Percentiles rank a stretch among this genome's conserved stretches.
Conservation (phyloP, 2,113 vertebrate species). For the Festucalex cinctus region DNA sequence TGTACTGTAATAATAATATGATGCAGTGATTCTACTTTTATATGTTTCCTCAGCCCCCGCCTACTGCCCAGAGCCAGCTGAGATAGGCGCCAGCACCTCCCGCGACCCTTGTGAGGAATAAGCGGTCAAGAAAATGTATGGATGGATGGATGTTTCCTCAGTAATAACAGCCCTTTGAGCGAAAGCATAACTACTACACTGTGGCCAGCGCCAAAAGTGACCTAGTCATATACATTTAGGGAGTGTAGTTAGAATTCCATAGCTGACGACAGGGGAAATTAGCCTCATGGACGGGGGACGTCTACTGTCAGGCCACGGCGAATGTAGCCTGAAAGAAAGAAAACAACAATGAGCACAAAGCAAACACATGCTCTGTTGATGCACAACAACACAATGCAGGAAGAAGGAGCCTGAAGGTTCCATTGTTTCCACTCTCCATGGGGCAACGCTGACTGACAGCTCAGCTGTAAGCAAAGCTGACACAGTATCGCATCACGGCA, state of each 20-base stretch:
- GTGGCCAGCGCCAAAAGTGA: not conserved
- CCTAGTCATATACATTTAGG: not conserved
- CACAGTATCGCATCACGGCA: slow-evolving; percentile 46
- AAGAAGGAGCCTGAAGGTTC: slow-evolving; percentile 47
- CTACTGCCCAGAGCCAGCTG: too few relatives aligned
- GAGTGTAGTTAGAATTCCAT: slow-evolving; percentile 24
- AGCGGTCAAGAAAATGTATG: too few relatives aligned
- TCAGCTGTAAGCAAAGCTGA: slow-evolving; percentile 61
- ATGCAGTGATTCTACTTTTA: not conserved
- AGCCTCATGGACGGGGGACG: slow-evolving; percentile 29
- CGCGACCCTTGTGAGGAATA: too few relatives aligned
- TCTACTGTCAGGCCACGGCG: slow-evolving; percentile 32
- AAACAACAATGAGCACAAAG: slow-evolving; percentile 39
- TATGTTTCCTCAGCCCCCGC: not conserved
- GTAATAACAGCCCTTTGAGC: not conserved
- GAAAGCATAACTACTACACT: not conserved
- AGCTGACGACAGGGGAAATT: slow-evolving; percentile 46
- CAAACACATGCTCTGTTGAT: slow-evolving; percentile 54
- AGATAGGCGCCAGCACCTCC: too few relatives aligned
- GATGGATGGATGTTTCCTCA: not conserved
- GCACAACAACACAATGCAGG: slow-evolving; percentile 54
- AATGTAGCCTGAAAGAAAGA: slow-evolving; percentile 19
- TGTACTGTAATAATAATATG: too few relatives aligned
- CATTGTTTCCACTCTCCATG: slow-evolving; percentile 51
- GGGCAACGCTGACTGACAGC: slow-evolving; percentile 57